phyloP scores from a whole-genome alignment of 2,888 invertebrate species.

The Drosophila gaucha region DNA sequence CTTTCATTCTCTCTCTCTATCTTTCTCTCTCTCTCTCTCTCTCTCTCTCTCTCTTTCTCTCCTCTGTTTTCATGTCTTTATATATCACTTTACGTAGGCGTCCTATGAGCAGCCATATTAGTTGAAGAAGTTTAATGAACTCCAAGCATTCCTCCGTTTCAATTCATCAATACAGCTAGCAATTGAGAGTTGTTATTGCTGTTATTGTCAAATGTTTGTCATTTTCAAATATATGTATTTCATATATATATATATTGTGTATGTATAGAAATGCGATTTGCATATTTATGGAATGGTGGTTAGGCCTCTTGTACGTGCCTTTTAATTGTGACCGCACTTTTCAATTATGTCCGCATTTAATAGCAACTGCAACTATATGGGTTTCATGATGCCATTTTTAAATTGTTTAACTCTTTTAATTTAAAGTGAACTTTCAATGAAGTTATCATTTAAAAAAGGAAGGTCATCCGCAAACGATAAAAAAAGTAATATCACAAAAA shows the following conservation, averaged over 20 bases:
- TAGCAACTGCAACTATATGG: slow-evolving; percentile 24
- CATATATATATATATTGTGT: slow-evolving; percentile 13
- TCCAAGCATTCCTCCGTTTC: slow-evolving; percentile 35
- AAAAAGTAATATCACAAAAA: too few species aligned
- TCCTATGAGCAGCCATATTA: slow-evolving; percentile 35
- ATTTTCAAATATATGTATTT: slow-evolving; percentile 39
- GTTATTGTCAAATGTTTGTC: slow-evolving; percentile 36
- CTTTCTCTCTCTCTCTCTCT: not conserved
- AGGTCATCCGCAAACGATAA: too few species aligned
- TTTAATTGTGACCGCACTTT: slow-evolving; percentile 59
- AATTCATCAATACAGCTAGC: slow-evolving; percentile 46
- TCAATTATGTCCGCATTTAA: too few species aligned
- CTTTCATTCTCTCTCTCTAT: not conserved
- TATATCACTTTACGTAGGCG: slow-evolving; percentile 52
- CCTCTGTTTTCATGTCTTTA: slow-evolving; percentile 1
- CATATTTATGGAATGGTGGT: slow-evolving; percentile 52
- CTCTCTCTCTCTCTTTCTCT: not conserved
- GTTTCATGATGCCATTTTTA: slow-evolving; percentile 55
- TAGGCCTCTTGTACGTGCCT: slow-evolving; percentile 32
- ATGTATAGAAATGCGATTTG: slow-evolving; percentile 48
- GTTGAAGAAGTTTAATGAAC: slow-evolving; percentile 69
- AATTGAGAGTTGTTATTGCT: slow-evolving; percentile 34
- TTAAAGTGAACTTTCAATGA: slow-evolving; percentile 31
- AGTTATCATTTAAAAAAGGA: too few species aligned
- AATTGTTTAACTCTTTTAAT: slow-evolving; percentile 44